Evolutionary conservation across 1,140 invertebrate species (phyloP).

Genomic region (Trachelipus rathkii): DNA sequence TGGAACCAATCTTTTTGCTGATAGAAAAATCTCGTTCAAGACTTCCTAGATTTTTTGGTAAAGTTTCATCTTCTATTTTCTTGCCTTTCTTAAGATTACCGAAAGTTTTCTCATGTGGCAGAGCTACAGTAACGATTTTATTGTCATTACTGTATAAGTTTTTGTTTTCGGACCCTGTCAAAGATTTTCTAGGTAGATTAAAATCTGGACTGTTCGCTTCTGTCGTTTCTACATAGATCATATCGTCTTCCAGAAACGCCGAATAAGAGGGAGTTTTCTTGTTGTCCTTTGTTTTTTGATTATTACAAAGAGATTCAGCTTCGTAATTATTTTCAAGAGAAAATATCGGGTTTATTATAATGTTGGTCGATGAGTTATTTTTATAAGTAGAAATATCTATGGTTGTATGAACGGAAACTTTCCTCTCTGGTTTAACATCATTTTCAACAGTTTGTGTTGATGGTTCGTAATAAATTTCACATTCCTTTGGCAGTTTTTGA

Average conservation of each 20-base stretch:
- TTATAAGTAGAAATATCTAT: background rate
- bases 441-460: background rate
- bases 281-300: background rate
- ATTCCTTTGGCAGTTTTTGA: slow-evolving; percentile 1
- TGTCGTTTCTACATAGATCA: background rate
- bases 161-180: background rate
- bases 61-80: background rate
- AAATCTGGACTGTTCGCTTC: background rate
- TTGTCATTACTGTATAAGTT: background rate
- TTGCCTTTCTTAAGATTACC: background rate
- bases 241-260: background rate
- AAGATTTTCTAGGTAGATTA: background rate
- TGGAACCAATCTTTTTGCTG: background rate
- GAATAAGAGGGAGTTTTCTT: background rate
- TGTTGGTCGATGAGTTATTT: background rate
- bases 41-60: background rate
- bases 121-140: background rate
- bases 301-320: background rate
- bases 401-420: background rate
- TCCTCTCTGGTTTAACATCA: background rate
- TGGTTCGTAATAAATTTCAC: background rate
- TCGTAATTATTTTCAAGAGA: slow-evolving; percentile 3
- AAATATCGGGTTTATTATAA: slow-evolving; percentile 11
- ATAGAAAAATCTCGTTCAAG: background rate
- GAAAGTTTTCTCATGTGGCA: background rate